A percentile compares a stretch with the other conserved stretches of the same genome.
Evolutionary conservation across 2,113 vertebrate genomes (phyloP).

Genomic region (Piliocolobus tephrosceles): DNA sequence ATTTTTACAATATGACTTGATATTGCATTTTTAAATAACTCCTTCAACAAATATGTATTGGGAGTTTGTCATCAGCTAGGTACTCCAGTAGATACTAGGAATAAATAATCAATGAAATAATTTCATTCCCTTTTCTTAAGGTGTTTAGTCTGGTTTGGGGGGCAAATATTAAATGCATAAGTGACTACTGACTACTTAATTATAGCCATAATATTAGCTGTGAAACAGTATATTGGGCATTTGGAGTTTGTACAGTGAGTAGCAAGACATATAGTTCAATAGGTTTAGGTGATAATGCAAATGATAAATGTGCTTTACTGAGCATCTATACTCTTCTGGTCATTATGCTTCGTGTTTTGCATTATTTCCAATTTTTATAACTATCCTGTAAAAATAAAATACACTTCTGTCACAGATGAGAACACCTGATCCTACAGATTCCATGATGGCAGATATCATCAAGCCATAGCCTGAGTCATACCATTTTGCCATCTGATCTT

Average conservation of each 20-base stretch:
- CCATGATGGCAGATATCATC: neutral
- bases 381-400: neutral
- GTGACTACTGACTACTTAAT: neutral
- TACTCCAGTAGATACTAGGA: neutral
- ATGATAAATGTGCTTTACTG: neutral
- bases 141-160: neutral
- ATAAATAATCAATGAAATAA: neutral
- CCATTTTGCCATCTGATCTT: neutral
- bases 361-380: constrained; percentile 25
- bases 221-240: neutral
- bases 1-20: neutral
- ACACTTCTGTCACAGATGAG: neutral
- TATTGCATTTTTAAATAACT: neutral
- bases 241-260: neutral
- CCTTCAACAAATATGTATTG: neutral
- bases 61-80: neutral
- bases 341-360: neutral
- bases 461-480: neutral
- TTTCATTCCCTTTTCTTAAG: neutral
- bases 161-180: neutral
- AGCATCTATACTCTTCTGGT: neutral
- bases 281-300: neutral
- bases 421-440: neutral
- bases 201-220: neutral
- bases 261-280: neutral